Conservation (phyloP, 2,888 invertebrate genomes). For the Sthenelais limicola region DNA sequence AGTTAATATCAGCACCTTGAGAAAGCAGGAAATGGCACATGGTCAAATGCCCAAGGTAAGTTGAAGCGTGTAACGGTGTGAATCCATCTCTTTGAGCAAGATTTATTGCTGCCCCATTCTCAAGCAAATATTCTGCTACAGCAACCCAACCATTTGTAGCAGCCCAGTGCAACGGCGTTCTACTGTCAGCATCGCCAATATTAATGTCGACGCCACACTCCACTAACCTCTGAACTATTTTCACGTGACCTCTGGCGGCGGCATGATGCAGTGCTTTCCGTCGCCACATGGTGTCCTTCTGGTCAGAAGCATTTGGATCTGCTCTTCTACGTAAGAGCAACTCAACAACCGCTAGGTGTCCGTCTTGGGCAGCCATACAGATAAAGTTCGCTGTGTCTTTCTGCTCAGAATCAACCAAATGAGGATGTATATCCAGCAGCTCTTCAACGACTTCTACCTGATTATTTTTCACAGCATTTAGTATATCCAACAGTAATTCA, state of each 20-base stretch:
- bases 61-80: slow-evolving; percentile 64
- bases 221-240: slow-evolving; percentile 56
- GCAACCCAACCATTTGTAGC: slow-evolving; percentile 57
- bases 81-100: slow-evolving; percentile 63
- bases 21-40: slow-evolving; percentile 57
- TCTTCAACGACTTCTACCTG: no score
- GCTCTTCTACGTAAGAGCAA: slow-evolving; percentile 48
- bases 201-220: slow-evolving; percentile 59
- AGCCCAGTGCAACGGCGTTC: slow-evolving; percentile 65
- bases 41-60: slow-evolving; percentile 60
- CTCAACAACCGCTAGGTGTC: slow-evolving; percentile 38
- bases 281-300: slow-evolving; percentile 58
- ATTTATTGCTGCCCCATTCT: slow-evolving; percentile 58
- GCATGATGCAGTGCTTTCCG: slow-evolving; percentile 64
- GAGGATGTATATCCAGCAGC: no score
- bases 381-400: slow-evolving; percentile 23
- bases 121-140: slow-evolving; percentile 57
- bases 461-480: no score
- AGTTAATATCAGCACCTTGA: slow-evolving; percentile 59
- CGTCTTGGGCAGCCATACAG: slow-evolving; percentile 43
- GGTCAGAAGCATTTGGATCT: slow-evolving; percentile 54
- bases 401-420: no score
- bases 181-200: slow-evolving; percentile 58
- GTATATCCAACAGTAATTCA: no score
- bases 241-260: slow-evolving; percentile 58